Evolutionary conservation across 2,888 invertebrate species (phyloP).

Genomic region (Drosophila monieri): DNA sequence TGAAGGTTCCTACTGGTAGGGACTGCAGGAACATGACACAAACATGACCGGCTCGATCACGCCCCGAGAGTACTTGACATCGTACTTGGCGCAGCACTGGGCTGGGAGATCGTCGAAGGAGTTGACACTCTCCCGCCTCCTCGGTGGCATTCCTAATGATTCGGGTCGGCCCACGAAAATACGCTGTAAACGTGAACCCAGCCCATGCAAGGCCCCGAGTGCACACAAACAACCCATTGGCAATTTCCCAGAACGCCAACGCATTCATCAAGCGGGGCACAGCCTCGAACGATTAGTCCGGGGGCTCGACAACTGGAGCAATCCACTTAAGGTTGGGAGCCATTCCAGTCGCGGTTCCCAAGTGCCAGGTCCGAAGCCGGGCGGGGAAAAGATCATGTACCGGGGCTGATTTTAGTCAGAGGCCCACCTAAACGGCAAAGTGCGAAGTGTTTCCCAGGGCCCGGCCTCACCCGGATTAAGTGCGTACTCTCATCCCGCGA

Average conservation of each 20-base stretch:
- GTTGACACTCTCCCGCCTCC: constrained; percentile 26
- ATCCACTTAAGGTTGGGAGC: constrained; percentile 60
- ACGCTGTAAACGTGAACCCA: constrained; percentile 24
- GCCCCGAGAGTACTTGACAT: constrained; percentile 68
- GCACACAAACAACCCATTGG: constrained; percentile 55
- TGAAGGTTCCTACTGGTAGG: constrained; percentile 31
- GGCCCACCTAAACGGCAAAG: constrained; percentile 63
- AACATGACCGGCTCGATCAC: constrained; percentile 69
- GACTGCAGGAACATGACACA: constrained; percentile 48
- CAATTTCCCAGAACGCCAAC: constrained; percentile 82
- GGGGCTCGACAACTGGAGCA: constrained; percentile 55
- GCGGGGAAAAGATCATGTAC: constrained; percentile 63
- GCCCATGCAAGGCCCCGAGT: constrained; percentile 20
- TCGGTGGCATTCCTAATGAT: constrained; percentile 42
- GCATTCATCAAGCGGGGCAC: constrained; percentile 71
- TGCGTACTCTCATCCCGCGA: constrained; percentile 29
- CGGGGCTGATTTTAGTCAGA: constrained; percentile 13
- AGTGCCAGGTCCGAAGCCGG: constrained; percentile 37
- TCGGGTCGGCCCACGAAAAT: constrained; percentile 40
- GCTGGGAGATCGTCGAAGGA: constrained; percentile 10
- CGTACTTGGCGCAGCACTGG: constrained; percentile 11
- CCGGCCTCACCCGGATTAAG: constrained; percentile 19
- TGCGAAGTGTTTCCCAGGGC: constrained; percentile 62
- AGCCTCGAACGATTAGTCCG: constrained; percentile 66
- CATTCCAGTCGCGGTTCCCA: constrained; percentile 38